Conservation (phyloP, 1,140 invertebrate species). For the Drosophila gunungcola region DNA sequence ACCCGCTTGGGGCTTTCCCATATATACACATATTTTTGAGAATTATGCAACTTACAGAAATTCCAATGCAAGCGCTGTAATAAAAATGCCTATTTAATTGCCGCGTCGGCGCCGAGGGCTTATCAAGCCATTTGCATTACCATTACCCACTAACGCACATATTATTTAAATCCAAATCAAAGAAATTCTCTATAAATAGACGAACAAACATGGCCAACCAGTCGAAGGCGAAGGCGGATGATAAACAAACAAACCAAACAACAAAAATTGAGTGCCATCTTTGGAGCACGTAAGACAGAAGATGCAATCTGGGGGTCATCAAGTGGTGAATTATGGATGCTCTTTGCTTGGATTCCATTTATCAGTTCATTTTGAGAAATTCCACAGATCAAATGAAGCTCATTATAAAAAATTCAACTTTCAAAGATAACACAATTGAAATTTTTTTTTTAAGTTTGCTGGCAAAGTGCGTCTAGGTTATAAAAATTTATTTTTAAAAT, state of each 20-base stretch:
- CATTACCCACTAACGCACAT: conserved; percentile 62
- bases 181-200: conserved; percentile 78
- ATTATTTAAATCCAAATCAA: conserved; percentile 66
- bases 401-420: too few relatives aligned
- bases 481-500: too few relatives aligned
- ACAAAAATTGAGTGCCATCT: conserved; percentile 36
- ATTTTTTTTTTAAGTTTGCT: too few relatives aligned
- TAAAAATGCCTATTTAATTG: conserved; percentile 77
- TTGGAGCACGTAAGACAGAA: conserved; percentile 34
- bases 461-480: too few relatives aligned
- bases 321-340: conserved; percentile 12
- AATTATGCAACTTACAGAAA: conserved; percentile 71
- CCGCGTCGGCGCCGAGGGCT: conserved; percentile 60
- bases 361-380: not conserved
- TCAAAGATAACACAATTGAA: too few relatives aligned
- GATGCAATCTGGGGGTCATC: conserved; percentile 2
- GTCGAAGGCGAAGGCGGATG: conserved; percentile 22
- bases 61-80: conserved; percentile 60
- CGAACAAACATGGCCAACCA: conserved; percentile 31
- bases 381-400: too few relatives aligned
- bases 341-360: not conserved
- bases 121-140: conserved; percentile 59
- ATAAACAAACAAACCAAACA: conserved; percentile 39
- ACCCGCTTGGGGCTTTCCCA: conserved; percentile 47
- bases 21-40: conserved; percentile 33